Percentiles rank a stretch among this genome's conserved stretches.
Conservation (phyloP, 2,797 vertebrate genomes). For the Enteromius anoplus region DNA sequence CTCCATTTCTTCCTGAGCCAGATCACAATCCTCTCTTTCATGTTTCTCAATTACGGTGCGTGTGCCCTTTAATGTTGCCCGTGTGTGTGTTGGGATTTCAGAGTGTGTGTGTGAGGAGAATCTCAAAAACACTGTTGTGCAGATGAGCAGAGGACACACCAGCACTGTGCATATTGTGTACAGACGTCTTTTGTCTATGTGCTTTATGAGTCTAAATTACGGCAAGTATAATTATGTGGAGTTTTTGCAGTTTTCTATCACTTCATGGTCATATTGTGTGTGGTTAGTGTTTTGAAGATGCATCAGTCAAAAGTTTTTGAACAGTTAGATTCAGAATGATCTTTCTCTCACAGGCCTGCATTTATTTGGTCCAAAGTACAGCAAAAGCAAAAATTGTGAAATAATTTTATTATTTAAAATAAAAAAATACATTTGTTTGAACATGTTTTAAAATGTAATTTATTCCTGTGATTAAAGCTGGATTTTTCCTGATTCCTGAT, state of each 20-base stretch:
- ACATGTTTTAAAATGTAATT: too few relatives aligned
- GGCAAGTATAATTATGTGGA: background rate
- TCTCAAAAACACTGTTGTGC: conserved; percentile 61
- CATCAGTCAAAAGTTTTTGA: background rate
- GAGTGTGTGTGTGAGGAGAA: conserved; percentile 67
- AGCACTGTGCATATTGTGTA: conserved; percentile 45
- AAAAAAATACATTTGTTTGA: too few relatives aligned
- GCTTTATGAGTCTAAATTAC: conserved; percentile 25
- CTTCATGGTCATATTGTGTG: too few relatives aligned
- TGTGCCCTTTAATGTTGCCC: conserved; percentile 60
- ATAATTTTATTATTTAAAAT: too few relatives aligned
- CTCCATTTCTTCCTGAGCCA: conserved; percentile 63
- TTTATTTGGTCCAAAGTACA: too few relatives aligned
- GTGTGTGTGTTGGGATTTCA: conserved; percentile 61
- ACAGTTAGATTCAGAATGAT: too few relatives aligned
- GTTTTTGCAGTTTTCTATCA: background rate
- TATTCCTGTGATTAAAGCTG: too few relatives aligned
- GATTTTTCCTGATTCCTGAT: too few relatives aligned
- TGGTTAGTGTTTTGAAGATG: background rate
- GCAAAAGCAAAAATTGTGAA: too few relatives aligned
- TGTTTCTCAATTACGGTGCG: conserved; percentile 69
- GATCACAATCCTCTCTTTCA: conserved; percentile 53
- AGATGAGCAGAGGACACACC: conserved; percentile 62
- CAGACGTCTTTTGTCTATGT: conserved; percentile 17
- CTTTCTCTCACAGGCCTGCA: too few relatives aligned